A percentile compares a stretch with the other conserved stretches of the same genome.
These are phyloP conservation scores for Chloroceryle inda DNA, from an alignment of 2,797 vertebrate genomes.

Conservation along the genomic window DNA sequence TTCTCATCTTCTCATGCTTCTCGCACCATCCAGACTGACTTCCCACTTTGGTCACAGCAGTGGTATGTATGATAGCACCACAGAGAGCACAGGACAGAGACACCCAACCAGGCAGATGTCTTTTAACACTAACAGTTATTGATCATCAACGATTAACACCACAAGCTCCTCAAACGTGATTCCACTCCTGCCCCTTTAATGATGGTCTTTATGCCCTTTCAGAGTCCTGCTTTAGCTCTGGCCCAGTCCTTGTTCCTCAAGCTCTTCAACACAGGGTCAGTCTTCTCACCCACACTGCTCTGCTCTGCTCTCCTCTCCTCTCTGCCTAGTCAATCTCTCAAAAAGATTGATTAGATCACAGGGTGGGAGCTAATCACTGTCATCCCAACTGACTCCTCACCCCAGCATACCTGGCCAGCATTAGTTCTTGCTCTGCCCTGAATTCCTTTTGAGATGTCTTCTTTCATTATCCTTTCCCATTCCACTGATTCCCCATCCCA, in stretches of 20 bases:
- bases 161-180: background rate
- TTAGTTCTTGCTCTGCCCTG: background rate
- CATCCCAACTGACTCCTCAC: background rate
- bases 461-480: background rate
- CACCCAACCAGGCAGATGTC: background rate
- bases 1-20: background rate
- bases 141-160: background rate
- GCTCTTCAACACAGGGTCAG: background rate
- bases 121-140: background rate
- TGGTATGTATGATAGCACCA: background rate
- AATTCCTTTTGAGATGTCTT: background rate
- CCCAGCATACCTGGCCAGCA: background rate
- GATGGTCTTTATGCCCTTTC: rapidly evolving
- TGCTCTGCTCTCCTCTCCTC: background rate
- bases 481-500: background rate
- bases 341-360: background rate
- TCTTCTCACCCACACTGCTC: background rate
- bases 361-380: background rate
- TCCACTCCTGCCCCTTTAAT: background rate
- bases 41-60: background rate
- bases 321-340: background rate
- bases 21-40: background rate
- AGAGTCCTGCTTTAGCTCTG: background rate
- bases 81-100: background rate
- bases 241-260: background rate